Conservation (phyloP, 1,140 invertebrate species). For the Nylanderia fulva region DNA sequence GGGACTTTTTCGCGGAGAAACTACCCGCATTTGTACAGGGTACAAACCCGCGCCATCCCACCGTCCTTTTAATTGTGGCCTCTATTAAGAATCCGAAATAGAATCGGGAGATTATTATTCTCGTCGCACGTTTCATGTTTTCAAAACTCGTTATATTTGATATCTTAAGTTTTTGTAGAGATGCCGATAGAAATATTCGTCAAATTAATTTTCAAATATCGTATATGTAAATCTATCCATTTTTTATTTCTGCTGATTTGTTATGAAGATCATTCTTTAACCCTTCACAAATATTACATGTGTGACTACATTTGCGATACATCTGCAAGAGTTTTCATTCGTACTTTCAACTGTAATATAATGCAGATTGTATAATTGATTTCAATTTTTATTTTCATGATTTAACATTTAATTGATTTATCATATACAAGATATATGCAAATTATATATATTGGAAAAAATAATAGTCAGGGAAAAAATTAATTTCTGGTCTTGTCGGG, state of each 20-base stretch:
- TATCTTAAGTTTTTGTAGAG: neutral
- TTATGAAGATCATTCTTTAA: no score
- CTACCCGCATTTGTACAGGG: neutral
- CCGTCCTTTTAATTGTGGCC: neutral
- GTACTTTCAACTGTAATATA: neutral
- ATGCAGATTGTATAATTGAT: no score
- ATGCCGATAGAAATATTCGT: neutral
- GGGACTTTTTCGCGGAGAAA: constrained; percentile 54
- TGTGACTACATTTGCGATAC: neutral
- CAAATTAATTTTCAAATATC: constrained; percentile 1
- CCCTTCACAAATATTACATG: neutral
- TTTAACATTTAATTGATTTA: no score
- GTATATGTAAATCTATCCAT: neutral
- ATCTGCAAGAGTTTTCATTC: neutral
- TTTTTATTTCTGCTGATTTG: no score
- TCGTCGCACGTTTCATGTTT: no score
- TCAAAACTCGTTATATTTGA: neutral
- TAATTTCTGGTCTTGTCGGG: no score
- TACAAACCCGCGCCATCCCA: neutral
- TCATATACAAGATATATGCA: no score
- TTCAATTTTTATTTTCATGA: no score
- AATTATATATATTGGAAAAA: no score
- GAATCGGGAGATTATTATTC: neutral
- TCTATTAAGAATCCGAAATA: neutral
- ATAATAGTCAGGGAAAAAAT: no score